Base-by-base conservation (phyloP, 2,113 vertebrate genomes). In the Mandrillus leucophaeus region DNA sequence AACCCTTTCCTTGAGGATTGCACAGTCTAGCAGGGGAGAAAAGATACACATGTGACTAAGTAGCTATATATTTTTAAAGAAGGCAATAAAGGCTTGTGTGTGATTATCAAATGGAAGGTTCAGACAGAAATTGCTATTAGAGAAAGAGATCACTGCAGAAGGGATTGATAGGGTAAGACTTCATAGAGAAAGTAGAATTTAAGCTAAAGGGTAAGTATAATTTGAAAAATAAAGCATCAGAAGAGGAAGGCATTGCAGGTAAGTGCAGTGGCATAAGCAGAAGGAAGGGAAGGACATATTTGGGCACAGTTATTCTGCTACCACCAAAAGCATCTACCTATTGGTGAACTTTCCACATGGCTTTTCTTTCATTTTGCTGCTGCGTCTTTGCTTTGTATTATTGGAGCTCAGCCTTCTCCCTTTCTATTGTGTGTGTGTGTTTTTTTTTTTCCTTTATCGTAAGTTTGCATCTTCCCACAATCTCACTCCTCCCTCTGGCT, bases 121-220 rank as follows among this genome's bases (percentile, higher is more conserved):
- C 22, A 83, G 27, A 87, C 13, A 27, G 17, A 86, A 83, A 93
- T 43, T 81, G 48, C 70, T 89, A 32, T 76, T 81, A 85, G 70
- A 95, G 84, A 94, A 96, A 92, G 81, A 87, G 64, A 75, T 70
- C 38, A 91, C 68, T 66, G 91, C 40, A 86, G 55, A 88, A 83
- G 32, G 61, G 32, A 73, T 64, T 82, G 43, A 83, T 78, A 82
- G 66, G 16, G 4, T 96, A 90, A 91, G 45, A 85, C 45, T 86
- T 55, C 40, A 91, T 35, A 83, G 50, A 96, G 20, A 68, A 96
- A 25, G 61, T 86, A 13, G 50, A 95, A 83, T 89, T 78, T 89
- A 59, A 96, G 35, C 68, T 90, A 55, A 93, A 73, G 8, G 0
- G 2, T 78, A 6, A 2, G 8, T 91, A 68, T 20, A 79, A 82